These are phyloP conservation scores for Fragum fragum DNA, from an alignment of 2,888 invertebrate species.

Conservation along the genomic window DNA sequence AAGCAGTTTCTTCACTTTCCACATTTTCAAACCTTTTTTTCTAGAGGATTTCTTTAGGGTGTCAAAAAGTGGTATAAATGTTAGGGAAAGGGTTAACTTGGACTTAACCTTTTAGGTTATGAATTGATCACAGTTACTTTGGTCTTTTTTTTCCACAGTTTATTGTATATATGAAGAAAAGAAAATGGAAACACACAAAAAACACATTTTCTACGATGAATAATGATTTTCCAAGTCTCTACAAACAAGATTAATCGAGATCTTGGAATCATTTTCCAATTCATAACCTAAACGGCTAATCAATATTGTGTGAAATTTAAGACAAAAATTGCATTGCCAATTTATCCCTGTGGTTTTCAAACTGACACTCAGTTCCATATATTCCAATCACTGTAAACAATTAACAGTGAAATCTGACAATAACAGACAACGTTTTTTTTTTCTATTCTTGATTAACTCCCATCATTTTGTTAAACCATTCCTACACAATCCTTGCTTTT, in stretches of 20 bases:
- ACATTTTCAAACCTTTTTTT: no score
- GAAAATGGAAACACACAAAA: slow-evolving; percentile 6
- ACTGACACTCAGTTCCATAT: background rate
- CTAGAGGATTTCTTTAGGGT: background rate
- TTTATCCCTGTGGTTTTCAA: slow-evolving; percentile 2
- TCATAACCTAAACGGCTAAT: slow-evolving; percentile 1
- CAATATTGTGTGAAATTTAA: slow-evolving; percentile 13
- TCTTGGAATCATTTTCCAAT: slow-evolving; percentile 9
- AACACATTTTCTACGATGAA: background rate
- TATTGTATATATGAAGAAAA: background rate
- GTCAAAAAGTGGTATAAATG: background rate
- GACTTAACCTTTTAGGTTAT: no score
- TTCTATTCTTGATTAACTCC: no score
- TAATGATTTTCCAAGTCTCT: slow-evolving; percentile 15
- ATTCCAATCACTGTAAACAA: background rate
- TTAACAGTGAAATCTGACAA: no score
- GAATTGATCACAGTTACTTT: no score
- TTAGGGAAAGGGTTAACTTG: background rate
- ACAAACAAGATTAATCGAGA: slow-evolving; percentile 16
- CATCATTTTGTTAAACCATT: no score
- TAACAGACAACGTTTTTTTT: no score
- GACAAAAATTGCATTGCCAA: slow-evolving; percentile 8
- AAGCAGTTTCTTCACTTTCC: no score
- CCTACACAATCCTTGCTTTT: no score
- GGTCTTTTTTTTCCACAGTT: no score